These are phyloP conservation scores for Loripinus fragilis DNA, from an alignment of 2,888 invertebrate genomes.

Conservation along the genomic window DNA sequence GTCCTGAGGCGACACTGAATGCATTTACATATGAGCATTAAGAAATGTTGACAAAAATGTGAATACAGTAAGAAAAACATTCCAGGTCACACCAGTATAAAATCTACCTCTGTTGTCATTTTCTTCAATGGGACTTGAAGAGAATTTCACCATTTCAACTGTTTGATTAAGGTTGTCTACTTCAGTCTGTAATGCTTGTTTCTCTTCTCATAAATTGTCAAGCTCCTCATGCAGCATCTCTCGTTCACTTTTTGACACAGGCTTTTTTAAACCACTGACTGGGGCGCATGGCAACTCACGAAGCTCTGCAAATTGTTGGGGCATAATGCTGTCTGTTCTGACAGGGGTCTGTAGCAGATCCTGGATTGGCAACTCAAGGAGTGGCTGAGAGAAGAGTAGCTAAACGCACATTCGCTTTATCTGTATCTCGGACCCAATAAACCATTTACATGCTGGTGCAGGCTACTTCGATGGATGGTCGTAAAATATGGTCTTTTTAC, in stretches of 20 bases:
- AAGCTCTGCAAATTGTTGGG: no score
- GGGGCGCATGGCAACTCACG: not conserved
- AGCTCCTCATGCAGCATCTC: not conserved
- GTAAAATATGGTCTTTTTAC: no score
- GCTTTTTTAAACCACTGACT: not conserved
- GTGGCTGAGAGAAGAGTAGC: not conserved
- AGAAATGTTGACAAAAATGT: conserved; percentile 21
- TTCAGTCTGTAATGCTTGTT: not conserved
- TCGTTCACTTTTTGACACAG: not conserved
- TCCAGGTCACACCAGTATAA: conserved; percentile 27
- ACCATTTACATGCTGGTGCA: no score
- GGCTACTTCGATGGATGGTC: no score
- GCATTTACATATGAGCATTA: not conserved
- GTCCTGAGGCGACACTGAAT: not conserved
- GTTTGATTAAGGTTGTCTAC: not conserved
- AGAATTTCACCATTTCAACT: not conserved
- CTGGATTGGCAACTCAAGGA: not conserved
- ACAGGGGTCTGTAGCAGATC: no score
- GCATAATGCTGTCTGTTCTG: not conserved
- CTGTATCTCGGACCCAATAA: no score
- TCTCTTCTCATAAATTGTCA: no score
- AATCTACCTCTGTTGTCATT: conserved; percentile 24
- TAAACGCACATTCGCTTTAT: not conserved
- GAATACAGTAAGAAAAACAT: conserved; percentile 17
- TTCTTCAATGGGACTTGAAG: not conserved